Evolutionary conservation across 1,140 invertebrate genomes (phyloP), one percentile per base, ranked within the genome.

Genomic region (Cherax destructor): DNA sequence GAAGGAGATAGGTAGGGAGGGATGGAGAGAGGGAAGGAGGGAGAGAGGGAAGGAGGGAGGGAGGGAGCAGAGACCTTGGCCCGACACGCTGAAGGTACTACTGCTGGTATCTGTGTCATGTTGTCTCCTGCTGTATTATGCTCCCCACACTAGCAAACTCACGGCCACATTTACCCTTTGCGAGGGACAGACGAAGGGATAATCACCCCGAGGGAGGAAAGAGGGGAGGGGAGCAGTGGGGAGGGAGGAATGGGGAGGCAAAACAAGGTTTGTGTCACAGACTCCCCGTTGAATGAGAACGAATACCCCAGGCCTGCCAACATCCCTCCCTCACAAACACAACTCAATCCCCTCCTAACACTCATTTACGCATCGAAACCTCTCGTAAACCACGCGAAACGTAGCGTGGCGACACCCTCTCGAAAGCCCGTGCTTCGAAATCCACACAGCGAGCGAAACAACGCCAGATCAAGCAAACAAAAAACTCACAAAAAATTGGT

Each of bases 51-150:
- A 47, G 49, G 69, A 10, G 7, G 41, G 83, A 72, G 30, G 59
- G 76, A 50, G 41, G 59, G 77, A 18, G 76, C 52, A 80, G 77
- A 88, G 86, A 88, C 86, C 86, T 88, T 88, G 86, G 86, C 86
- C 86, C 52, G 52, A 59, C 74, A 79, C 52, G 78, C 52, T 56
- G 52, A 47, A 59, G 85, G 72, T 80, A 49, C 30, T 41, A 41
- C 78, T 85, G 83, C 56, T 88, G 83, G 76, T 88, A 88, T 88
- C 74, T 88, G 86, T 88, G 86, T 88, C 86, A 88, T 88, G 86
- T 56, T 41, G 30, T 61, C 79, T 61, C 56, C 21, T 87, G 83
- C 83, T 86, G 47, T 10, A 16, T 50, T 41, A 86, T 77, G 21
- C 77, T 80, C 61, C 47, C n/a, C 24, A 4, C 80, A 52, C 11